Percentiles rank a stretch among this genome's conserved stretches.
phyloP scores from a whole-genome alignment of 2,113 vertebrate genomes.

The Seriola aureovittata region DNA sequence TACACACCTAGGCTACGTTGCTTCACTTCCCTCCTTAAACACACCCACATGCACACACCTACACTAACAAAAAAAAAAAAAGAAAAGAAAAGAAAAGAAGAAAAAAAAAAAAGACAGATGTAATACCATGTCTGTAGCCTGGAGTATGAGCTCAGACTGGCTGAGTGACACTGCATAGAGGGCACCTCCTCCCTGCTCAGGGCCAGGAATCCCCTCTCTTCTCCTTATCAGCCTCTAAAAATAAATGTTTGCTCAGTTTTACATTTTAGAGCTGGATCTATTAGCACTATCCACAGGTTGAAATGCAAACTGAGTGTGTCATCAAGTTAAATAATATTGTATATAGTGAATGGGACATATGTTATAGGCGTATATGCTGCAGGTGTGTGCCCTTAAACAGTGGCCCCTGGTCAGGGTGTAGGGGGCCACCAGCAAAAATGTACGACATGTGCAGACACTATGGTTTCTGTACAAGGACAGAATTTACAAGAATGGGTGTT shows the following conservation, averaged over 20 bases:
- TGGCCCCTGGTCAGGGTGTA: neutral
- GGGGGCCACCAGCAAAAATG: neutral
- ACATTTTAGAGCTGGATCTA: slow-evolving; percentile 11
- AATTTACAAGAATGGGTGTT: neutral
- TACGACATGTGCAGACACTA: neutral
- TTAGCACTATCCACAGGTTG: neutral
- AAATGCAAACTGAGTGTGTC: slow-evolving; percentile 5
- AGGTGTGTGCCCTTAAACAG: neutral
- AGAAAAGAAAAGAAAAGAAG: neutral
- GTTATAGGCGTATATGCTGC: neutral
- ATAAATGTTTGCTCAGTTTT: slow-evolving; percentile 39
- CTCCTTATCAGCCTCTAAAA: slow-evolving; percentile 37
- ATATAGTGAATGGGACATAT: neutral
- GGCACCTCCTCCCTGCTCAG: slow-evolving; percentile 25
- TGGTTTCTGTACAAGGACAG: neutral
- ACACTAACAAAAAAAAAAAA: neutral
- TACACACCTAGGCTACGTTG: too few relatives aligned
- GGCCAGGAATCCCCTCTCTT: slow-evolving; percentile 33
- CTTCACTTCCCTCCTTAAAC: slow-evolving; percentile 26
- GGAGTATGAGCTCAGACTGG: slow-evolving; percentile 35
- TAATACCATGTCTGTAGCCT: slow-evolving; percentile 15
- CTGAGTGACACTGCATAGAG: slow-evolving; percentile 27
- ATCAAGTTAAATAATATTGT: neutral
- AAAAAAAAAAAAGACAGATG: neutral
- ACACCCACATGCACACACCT: slow-evolving; percentile 42